Conservation (phyloP, 1,140 invertebrate species). For the Sitophilus oryzae region DNA sequence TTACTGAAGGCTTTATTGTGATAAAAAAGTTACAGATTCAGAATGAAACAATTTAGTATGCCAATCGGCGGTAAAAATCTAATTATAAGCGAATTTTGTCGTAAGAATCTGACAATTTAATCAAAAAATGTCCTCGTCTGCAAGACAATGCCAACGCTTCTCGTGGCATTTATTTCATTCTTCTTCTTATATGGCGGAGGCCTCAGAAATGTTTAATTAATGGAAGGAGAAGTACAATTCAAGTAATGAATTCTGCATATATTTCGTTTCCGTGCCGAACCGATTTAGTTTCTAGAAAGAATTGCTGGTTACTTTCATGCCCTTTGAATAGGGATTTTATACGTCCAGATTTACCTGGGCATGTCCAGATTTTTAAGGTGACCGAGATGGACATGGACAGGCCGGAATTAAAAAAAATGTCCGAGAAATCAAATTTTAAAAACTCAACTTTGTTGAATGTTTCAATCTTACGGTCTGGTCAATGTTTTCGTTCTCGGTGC, state of each 20-base stretch:
- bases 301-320: neutral
- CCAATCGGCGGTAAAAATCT: neutral
- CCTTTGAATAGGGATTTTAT: no score
- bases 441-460: no score
- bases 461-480: no score
- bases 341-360: no score
- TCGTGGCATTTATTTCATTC: neutral
- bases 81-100: neutral
- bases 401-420: no score
- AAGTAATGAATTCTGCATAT: neutral
- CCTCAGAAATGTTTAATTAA: slow-evolving; percentile 2
- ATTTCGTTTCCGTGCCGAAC: no score
- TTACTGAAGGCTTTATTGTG: no score
- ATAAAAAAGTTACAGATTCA: no score
- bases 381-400: no score
- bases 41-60: neutral
- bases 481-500: neutral
- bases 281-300: no score
- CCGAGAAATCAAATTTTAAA: no score
- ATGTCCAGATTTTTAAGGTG: no score
- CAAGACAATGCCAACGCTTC: neutral
- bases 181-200: neutral
- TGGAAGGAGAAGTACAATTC: neutral
- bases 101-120: neutral
- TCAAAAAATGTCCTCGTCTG: neutral